Conservation (phyloP, 2,888 invertebrate genomes). For the Erynnis tages region DNA sequence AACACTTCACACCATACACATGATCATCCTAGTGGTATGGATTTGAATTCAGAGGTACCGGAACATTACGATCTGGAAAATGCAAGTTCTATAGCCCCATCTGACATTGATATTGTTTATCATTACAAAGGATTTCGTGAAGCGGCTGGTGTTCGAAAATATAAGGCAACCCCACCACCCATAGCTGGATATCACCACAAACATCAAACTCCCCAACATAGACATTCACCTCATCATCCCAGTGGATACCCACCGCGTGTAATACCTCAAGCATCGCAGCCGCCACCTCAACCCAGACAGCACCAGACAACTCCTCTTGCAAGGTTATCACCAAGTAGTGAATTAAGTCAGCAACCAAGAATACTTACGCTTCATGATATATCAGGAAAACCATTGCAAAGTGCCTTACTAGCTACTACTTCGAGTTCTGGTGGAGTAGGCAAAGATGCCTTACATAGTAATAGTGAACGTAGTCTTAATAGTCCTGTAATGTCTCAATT, state of each 20-base stretch:
- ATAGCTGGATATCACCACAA: slow-evolving; percentile 89
- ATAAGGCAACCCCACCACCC: slow-evolving; percentile 92
- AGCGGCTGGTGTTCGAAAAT: slow-evolving; percentile 90
- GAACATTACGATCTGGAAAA: slow-evolving; percentile 98
- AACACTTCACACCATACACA: slow-evolving; percentile 86
- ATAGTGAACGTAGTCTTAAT: slow-evolving; percentile 94
- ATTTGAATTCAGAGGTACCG: slow-evolving; percentile 89
- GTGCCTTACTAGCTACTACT: slow-evolving; percentile 93
- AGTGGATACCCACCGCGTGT: slow-evolving; percentile 88
- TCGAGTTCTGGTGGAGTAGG: slow-evolving; percentile 94
- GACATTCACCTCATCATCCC: slow-evolving; percentile 89
- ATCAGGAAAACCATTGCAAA: slow-evolving; percentile 95
- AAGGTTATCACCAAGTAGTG: slow-evolving; percentile 94
- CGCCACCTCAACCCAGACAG: slow-evolving; percentile 85
- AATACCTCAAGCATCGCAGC: slow-evolving; percentile 86
- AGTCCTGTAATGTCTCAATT: slow-evolving; percentile 96
- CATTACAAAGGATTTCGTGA: slow-evolving; percentile 97
- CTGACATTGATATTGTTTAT: slow-evolving; percentile 97
- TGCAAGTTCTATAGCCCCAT: slow-evolving; percentile 98
- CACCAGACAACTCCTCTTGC: slow-evolving; percentile 96
- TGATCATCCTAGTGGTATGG: slow-evolving; percentile 87
- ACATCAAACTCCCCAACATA: slow-evolving; percentile 87
- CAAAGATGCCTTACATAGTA: slow-evolving; percentile 93
- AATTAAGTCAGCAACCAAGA: slow-evolving; percentile 94
- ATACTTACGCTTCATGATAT: slow-evolving; percentile 96